Evolutionary conservation across 2,113 vertebrate genomes (phyloP).

Genomic region (Xiphophorus couchianus): DNA sequence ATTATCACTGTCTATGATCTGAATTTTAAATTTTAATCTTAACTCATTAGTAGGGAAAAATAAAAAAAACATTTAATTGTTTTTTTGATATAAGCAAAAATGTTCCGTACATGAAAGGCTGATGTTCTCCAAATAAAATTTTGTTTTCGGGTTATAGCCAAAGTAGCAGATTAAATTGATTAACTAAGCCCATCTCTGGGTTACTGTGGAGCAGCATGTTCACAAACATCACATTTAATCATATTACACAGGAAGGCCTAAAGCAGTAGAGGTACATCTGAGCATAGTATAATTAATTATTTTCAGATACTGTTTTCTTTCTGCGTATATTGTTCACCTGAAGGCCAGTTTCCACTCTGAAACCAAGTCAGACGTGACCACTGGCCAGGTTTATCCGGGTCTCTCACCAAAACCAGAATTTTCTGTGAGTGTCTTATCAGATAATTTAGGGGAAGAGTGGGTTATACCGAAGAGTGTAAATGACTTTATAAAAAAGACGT

Average conservation of each 20-base stretch:
- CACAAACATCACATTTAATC: conserved; percentile 44
- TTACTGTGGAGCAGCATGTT: conserved; percentile 25
- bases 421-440: conserved; percentile 5
- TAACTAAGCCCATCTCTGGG: conserved; percentile 17
- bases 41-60: neutral
- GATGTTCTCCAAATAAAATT: neutral
- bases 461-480: conserved; percentile 8
- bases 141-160: neutral
- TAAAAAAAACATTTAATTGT: neutral
- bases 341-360: conserved; percentile 12
- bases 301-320: neutral
- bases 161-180: neutral
- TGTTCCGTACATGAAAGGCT: neutral
- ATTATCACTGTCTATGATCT: neutral
- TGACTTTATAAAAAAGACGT: conserved; percentile 10
- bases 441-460: conserved; percentile 2
- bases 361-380: neutral
- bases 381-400: conserved; percentile 25
- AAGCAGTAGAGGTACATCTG: conserved; percentile 7
- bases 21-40: neutral
- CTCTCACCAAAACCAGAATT: conserved; percentile 21
- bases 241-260: conserved; percentile 43
- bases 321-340: neutral
- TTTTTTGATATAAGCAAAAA: neutral
- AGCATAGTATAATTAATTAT: conserved; percentile 48